Conservation (phyloP, 2,113 vertebrate genomes). For the Excalfactoria chinensis region DNA sequence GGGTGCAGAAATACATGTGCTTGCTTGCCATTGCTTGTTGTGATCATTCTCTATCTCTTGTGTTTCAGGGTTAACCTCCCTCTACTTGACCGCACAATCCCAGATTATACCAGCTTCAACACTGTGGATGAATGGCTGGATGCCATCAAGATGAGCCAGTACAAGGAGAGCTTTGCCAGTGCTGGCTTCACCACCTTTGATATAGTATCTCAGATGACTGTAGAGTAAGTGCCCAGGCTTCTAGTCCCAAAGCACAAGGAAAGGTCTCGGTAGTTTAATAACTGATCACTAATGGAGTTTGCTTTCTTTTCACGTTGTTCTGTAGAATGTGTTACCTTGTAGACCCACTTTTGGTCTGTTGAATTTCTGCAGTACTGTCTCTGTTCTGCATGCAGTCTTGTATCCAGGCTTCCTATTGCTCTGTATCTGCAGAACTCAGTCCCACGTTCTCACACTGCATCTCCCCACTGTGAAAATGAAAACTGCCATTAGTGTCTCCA, state of each 20-base stretch:
- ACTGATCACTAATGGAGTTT: neutral
- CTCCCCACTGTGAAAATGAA: neutral
- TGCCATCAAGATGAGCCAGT: slow-evolving; percentile 98
- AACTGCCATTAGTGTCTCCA: neutral
- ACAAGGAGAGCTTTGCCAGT: slow-evolving; percentile 93
- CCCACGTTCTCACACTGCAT: neutral
- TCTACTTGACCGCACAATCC: slow-evolving; percentile 92
- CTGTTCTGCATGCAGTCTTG: neutral
- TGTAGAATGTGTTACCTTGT: neutral
- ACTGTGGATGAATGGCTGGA: slow-evolving; percentile 96
- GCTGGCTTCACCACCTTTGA: slow-evolving; percentile 92
- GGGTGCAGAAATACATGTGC: neutral
- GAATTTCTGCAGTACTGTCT: neutral
- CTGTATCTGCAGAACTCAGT: neutral
- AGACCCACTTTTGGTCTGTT: neutral
- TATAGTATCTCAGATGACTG: slow-evolving; percentile 93
- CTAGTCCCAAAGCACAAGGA: neutral
- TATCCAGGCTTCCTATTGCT: neutral
- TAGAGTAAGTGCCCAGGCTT: slow-evolving; percentile 87
- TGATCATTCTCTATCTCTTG: slow-evolving; percentile 12
- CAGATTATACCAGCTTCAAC: slow-evolving; percentile 95
- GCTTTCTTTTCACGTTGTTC: neutral
- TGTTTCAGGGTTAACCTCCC: slow-evolving; percentile 89
- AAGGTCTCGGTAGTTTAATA: neutral
- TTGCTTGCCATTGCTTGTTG: neutral